A percentile compares a stretch with the other conserved stretches of the same genome.
Conservation (phyloP, 2,888 invertebrate genomes). For the Oxycera nigricornis region DNA sequence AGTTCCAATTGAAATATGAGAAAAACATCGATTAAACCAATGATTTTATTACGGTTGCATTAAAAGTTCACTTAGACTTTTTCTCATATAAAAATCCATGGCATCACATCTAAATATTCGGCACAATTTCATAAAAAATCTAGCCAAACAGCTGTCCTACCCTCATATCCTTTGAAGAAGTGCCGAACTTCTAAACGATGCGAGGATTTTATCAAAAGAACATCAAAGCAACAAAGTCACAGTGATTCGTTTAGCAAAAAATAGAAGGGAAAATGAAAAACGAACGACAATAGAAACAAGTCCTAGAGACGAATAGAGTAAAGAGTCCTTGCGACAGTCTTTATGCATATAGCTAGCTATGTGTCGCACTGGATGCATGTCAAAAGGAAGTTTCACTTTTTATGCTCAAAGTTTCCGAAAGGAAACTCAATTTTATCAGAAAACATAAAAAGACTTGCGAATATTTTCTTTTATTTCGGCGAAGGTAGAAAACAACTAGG, state of each 20-base stretch:
- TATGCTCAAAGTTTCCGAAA: background rate
- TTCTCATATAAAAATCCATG: too few relatives aligned
- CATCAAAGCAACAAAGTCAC: slow-evolving; percentile 21
- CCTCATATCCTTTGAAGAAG: background rate
- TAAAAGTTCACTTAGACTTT: too few relatives aligned
- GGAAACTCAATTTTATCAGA: slow-evolving; percentile 16
- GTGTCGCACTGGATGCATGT: background rate
- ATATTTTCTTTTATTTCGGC: background rate
- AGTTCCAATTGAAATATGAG: too few relatives aligned
- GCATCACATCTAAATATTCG: too few relatives aligned
- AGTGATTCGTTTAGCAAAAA: background rate
- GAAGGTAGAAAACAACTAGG: background rate
- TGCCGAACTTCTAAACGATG: background rate
- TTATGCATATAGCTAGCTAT: background rate
- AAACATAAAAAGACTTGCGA: slow-evolving; percentile 17
- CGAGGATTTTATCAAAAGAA: slow-evolving; percentile 7
- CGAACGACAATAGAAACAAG: background rate
- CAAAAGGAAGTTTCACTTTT: background rate
- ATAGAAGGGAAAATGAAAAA: too few relatives aligned
- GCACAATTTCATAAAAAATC: too few relatives aligned
- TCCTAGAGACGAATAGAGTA: background rate
- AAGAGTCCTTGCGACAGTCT: background rate
- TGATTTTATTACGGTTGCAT: too few relatives aligned
- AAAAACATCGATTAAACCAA: too few relatives aligned
- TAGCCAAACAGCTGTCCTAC: background rate